Evolutionary conservation across 92 coral and sea anemone genomes (phyloP), one percentile per base, ranked within the genome.

Genomic region (Pocillopora grandis): DNA sequence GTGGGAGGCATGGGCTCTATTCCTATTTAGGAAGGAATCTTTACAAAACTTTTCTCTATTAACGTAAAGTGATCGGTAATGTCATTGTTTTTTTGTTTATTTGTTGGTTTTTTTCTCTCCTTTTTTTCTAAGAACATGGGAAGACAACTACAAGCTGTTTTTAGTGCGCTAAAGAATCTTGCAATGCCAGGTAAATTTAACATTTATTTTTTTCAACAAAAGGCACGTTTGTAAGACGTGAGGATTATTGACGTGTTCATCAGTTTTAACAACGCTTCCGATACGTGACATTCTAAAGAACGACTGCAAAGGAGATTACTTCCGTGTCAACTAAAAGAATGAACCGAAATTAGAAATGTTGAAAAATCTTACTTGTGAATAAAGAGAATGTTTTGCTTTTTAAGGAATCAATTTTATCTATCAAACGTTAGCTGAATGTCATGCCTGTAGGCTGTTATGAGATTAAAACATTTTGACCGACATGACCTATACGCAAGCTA

Each of bases 111-210:
- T 57, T 20, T 76, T 1, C 9, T n/a, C 37, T 63, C 58, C 7
- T 9, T n/a, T 64, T n/a, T 78, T 80, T 56, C 16, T 57, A 68
- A 96, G 99, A 95, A 96, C 71, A 90, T 92, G 69, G 91, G 86
- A 59, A 92, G 93, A 61, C 90, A 92, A 60, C 87, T 91, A 55
- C 92, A 90, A 65, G 95, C 99, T 19, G 89, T 96, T 59, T 92
- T 96, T 72, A 96, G 99, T 80, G 99, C 99, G n/a, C 74, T 96
- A 31, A 93, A 93, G 76, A 96, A 96, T 70, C 89, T 96, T 16
- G 90, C 99, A 10, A 90, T 96, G 79, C 99, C 99, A 79, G 91
- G 99, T 96, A 78, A 62, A 80, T 17, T 37, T 33, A 37, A 13
- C 11, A 58, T 14, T 19, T 19, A 48, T 58, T 63, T 42, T 2